Base-by-base conservation (phyloP, 2,797 vertebrate genomes). In the Merluccius polli region DNA sequence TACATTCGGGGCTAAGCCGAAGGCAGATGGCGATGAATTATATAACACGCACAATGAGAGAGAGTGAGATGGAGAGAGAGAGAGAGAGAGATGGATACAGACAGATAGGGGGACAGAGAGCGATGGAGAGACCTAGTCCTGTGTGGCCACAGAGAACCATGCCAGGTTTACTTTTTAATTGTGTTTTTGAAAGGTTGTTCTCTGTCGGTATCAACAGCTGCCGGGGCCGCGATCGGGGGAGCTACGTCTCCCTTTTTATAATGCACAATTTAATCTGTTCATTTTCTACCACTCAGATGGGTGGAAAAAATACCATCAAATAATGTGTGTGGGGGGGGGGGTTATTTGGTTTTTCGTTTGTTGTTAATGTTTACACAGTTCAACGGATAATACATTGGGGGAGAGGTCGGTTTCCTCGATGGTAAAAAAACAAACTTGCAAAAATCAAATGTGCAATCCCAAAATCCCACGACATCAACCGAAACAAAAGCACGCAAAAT, bases 1-100 rank as follows among this genome's bases (percentile, higher is more conserved):
- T 88, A 91, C 88, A 89, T 83, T 80, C 81, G 13, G 75, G 38
- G 83, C 30, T 24, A n/a, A n/a, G n/a, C n/a, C 16, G 33, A 8
- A 81, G 88, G 84, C 90, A 93, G 90, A 92, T 92, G 92, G 92
- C 80, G 79, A 82, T 90, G 85, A 88, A 91, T 93, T 89, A 90
- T 83, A 88, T 81, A 89, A 90, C 78, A 88, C 82, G n/a, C 69
- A 76, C 74, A 71, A 68, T 33, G 31, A 63, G 31, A n/a, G n/a
- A 38, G 27, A 44, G 71, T 72, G 41, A 72, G 77, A 33, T n/a
- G 31, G 73, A 74, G 70, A 32, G 70, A 68, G 73, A 74, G 71
- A 72, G 71, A 67, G 65, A 68, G 16, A 63, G 59, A 24, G 59
- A 63, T 1, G 2, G 21, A 24, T 8, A n/a, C n/a, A 63, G n/a